Base-by-base conservation (phyloP, 2,888 invertebrate genomes). In the Leptopterna dolabrata region DNA sequence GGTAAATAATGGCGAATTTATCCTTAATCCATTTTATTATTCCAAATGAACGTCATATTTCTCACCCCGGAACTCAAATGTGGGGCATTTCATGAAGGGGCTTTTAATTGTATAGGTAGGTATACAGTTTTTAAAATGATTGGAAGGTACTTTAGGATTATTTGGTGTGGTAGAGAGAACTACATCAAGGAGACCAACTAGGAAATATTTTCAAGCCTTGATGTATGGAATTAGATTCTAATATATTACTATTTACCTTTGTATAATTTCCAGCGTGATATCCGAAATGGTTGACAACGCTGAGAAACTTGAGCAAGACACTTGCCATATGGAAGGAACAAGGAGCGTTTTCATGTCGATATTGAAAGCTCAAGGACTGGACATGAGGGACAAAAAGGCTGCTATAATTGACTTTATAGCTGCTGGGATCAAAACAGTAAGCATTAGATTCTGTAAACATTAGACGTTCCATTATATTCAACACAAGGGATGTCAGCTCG, bases 391-490 rank as follows among this genome's bases (percentile, higher is more conserved):
- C 91, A 96, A 97, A 92, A 96, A 96, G 91, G 96, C 96, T 0
- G 96, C 96, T 0, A 95, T 97, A 84, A 95, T 97, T 73, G 97
- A 97, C 92, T 96, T 97, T 90, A 95, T 97, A 90, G 95, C 96
- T 9, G 96, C 97, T 47, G 97, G 97, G 76, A 97, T 97, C 91
- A 96, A 96, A 91, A 97, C 97, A 91, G 95, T 97, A 91, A 92
- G 92, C 90, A 80, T 14, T 24, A n/a, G n/a, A n/a, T n/a, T n/a
- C n/a, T n/a, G n/a, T n/a, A 36, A 4, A 36, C 36, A 36, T 36
- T 36, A 36, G 4, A 36, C 7, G 2, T 36, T 36, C 36, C 36
- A 36, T 7, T 36, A 36, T 36, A 36, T 36, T 36, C 36, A 36
- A 4, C 36, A n/a, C n/a, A n/a, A n/a, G n/a, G n/a, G n/a, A n/a